These are phyloP conservation scores for Syrphus vitripennis DNA, from an alignment of 2,888 invertebrate genomes.

Conservation along the genomic window DNA sequence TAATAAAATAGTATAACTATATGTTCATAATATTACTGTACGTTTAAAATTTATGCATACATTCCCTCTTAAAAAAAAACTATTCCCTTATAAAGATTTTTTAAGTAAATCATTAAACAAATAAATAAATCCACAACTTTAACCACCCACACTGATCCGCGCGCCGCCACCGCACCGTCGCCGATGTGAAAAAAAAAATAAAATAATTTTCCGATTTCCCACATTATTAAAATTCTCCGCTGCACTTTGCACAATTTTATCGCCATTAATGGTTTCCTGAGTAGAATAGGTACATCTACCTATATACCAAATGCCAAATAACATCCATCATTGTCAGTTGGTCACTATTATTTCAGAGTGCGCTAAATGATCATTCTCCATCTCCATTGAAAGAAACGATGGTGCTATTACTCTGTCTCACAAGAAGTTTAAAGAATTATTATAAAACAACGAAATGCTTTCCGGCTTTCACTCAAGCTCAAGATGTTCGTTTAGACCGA, in stretches of 20 bases:
- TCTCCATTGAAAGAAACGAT: not conserved
- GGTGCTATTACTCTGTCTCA: slow-evolving; percentile 3
- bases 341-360: slow-evolving; percentile 11
- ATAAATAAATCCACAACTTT: not conserved
- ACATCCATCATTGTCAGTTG: slow-evolving; percentile 53
- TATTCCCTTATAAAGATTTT: too few relatives aligned
- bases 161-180: not conserved
- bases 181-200: not conserved
- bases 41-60: too few relatives aligned
- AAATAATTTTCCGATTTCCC: slow-evolving; percentile 17
- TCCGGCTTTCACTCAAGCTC: slow-evolving; percentile 58
- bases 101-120: too few relatives aligned
- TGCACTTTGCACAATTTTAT: slow-evolving; percentile 47
- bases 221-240: slow-evolving; percentile 10
- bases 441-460: slow-evolving; percentile 32
- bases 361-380: slow-evolving; percentile 3
- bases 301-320: not conserved
- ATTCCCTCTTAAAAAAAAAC: too few relatives aligned
- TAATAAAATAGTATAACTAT: too few relatives aligned
- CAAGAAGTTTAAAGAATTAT: slow-evolving; percentile 20
- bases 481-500: not conserved
- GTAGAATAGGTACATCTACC: not conserved
- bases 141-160: not conserved
- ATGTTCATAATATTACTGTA: too few relatives aligned
- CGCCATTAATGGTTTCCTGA: not conserved